Evolutionary conservation across 2,113 vertebrate genomes (phyloP), one percentile per base, ranked within the genome.

Genomic region (Antechinus flavipes): DNA sequence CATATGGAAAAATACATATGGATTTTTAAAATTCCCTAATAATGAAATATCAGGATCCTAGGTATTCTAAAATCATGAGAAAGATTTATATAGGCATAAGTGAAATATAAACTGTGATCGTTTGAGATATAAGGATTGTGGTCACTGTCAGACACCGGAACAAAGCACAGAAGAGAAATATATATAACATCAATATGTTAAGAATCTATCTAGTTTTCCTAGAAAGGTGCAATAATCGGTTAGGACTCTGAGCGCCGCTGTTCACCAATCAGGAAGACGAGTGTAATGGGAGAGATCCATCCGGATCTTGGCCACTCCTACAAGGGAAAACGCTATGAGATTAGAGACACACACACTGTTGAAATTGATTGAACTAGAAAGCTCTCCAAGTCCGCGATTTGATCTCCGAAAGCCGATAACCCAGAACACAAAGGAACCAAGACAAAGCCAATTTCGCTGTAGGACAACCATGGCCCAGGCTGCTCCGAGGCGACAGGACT

Each of bases 241-340:
- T 96, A 95, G n/a, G 96, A 98, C 99, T 96, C 98, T 99, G 98
- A 98, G 99, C 95, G 99, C 98, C 99, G 98, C 99, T 99, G 99
- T 99, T 98, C 98, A 97, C 97, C 98, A 98, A 97, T 98, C 90
- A 93, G 96, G 97, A 58, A 96, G 90, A 96, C 90, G 94, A 95
- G 93, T 84, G 35, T 89, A 9, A 54, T 25, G 91, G 2, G 58
- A 25, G 92, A 4, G 93, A 54, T 91, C 93, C 54, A 25, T 96
- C 55, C 91, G 2, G 68, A 84, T 23, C 19, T 90, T 30, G 91
- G 93, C n/a, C 3, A 93, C 91, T n/a, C 93, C 90, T 58, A 42
- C 90, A 94, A 50, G 61, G 90, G 95, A 97, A 97, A 94, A 94
- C 96, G 58, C 52, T 5, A 91, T 93, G 10, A 56, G 35, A 42